These are phyloP conservation scores for Mechanitis mazaeus DNA, from an alignment of 2,888 invertebrate species.

Conservation along the genomic window DNA sequence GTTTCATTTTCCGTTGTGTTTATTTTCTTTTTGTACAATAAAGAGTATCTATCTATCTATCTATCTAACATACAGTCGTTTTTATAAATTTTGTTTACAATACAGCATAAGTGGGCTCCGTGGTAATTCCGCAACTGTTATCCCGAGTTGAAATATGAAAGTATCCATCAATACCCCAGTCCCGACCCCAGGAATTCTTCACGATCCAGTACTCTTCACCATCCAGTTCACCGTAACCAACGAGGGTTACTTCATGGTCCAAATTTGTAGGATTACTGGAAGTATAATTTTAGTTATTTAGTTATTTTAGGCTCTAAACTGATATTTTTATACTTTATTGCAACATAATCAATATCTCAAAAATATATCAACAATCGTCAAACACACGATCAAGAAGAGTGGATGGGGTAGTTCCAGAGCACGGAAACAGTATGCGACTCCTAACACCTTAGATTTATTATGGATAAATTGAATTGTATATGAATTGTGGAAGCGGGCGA, in stretches of 20 bases:
- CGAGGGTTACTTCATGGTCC: slow-evolving; percentile 92
- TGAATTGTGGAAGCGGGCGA: too few species aligned
- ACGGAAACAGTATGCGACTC: too few species aligned
- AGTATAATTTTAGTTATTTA: slow-evolving; percentile 37
- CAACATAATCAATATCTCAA: too few species aligned
- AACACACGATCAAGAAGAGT: neutral
- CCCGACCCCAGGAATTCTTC: slow-evolving; percentile 96
- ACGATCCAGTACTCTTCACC: slow-evolving; percentile 93
- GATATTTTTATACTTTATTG: too few species aligned
- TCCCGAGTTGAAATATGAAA: slow-evolving; percentile 89
- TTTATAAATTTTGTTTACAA: slow-evolving; percentile 54
- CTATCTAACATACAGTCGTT: too few species aligned
- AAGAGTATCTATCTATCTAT: neutral
- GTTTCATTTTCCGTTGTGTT: too few species aligned
- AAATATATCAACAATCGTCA: too few species aligned
- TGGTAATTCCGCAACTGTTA: slow-evolving; percentile 93
- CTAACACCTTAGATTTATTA: too few species aligned
- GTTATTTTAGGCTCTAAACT: neutral
- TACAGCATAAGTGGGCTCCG: slow-evolving; percentile 87
- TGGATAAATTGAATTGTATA: too few species aligned
- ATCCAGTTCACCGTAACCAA: slow-evolving; percentile 89
- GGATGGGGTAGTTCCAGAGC: neutral
- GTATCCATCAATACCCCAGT: slow-evolving; percentile 96
- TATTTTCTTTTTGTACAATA: neutral
- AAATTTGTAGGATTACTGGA: slow-evolving; percentile 81